phyloP scores from a whole-genome alignment of 2,888 invertebrate species.

The Eristalinus aeneus region DNA sequence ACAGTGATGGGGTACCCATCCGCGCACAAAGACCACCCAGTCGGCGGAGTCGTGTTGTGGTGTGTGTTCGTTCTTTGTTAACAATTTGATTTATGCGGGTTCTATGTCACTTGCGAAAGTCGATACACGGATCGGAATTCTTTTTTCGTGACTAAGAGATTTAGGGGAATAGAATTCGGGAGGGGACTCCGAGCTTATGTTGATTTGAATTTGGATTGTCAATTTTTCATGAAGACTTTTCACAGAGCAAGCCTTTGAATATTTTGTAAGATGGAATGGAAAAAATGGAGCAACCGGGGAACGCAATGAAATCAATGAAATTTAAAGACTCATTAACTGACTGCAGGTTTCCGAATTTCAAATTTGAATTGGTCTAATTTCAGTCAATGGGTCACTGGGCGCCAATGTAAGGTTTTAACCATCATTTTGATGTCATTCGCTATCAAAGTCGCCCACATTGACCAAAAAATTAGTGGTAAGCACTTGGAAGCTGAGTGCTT shows the following conservation, averaged over 20 bases:
- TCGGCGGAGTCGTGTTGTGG: conserved; percentile 21
- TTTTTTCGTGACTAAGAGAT: neutral
- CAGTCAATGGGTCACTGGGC: too few species aligned
- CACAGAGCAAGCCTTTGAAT: neutral
- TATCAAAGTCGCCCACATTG: too few species aligned
- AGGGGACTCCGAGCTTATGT: neutral
- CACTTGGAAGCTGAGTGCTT: too few species aligned
- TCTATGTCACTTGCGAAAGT: conserved; percentile 59
- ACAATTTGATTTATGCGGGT: conserved; percentile 67
- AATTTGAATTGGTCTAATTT: too few species aligned
- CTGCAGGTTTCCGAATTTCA: too few species aligned
- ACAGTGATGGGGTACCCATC: conserved; percentile 25
- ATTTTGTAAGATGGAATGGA: too few species aligned
- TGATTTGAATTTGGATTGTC: neutral
- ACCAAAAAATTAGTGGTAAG: too few species aligned
- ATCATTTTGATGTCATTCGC: too few species aligned
- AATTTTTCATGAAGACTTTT: neutral
- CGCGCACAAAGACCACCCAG: conserved; percentile 62
- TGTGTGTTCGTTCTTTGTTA: conserved; percentile 57
- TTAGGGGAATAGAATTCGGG: neutral
- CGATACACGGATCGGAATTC: conserved; percentile 26
- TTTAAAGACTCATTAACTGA: too few species aligned
- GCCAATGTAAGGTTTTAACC: too few species aligned
- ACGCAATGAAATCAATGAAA: too few species aligned
- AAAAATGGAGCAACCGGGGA: too few species aligned